Conservation (phyloP, 2,113 vertebrate genomes). For the Octodon degus region DNA sequence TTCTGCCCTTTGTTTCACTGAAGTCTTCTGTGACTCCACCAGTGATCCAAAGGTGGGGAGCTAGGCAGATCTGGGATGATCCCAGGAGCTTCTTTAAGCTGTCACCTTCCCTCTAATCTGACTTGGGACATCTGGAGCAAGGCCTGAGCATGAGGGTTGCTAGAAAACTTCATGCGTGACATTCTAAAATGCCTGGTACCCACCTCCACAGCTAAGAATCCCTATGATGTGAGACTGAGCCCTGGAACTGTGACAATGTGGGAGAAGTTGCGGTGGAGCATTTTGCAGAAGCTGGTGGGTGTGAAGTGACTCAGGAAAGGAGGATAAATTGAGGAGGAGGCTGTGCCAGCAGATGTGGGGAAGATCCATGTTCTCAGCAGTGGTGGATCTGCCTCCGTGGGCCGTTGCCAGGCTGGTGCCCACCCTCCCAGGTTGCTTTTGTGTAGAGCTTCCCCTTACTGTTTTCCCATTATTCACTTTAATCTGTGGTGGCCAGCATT, state of each 20-base stretch:
- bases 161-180: neutral
- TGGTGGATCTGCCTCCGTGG: neutral
- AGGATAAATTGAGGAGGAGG: neutral
- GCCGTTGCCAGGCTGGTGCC: neutral
- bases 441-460: neutral
- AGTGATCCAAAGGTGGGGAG: accelerated
- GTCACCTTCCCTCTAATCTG: neutral
- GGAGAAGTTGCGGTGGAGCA: neutral
- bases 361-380: neutral
- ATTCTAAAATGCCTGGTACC: neutral
- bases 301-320: constrained; percentile 58
- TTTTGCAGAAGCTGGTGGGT: constrained; percentile 34
- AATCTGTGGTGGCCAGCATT: neutral
- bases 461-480: neutral
- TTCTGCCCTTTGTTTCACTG: neutral
- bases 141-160: neutral
- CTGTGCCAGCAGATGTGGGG: neutral
- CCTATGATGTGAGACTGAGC: neutral
- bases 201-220: neutral
- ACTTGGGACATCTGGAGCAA: neutral
- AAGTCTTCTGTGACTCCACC: neutral
- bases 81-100: neutral
- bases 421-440: neutral
- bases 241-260: neutral
- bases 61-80: neutral